phyloP scores from a whole-genome alignment of 2,113 vertebrate genomes.

The Lathamus discolor region DNA sequence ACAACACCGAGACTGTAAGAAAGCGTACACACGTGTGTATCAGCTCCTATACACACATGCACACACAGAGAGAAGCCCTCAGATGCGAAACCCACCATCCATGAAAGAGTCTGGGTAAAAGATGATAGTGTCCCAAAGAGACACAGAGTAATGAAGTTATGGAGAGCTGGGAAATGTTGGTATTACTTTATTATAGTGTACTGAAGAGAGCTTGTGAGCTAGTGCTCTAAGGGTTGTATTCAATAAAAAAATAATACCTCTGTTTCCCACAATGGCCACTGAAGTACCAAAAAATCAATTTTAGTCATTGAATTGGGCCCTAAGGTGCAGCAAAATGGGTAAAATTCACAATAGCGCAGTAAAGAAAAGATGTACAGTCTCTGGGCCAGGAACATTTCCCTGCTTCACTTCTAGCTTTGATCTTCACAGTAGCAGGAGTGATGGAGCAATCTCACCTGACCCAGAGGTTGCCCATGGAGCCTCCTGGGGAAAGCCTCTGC shows the following conservation, averaged over 20 bases:
- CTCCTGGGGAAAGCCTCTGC: background rate
- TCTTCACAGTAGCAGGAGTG: background rate
- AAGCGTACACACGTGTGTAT: fast-evolving
- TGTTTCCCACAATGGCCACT: conserved; percentile 50
- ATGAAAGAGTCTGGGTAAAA: background rate
- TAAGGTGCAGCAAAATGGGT: conserved; percentile 59
- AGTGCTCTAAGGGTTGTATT: conserved; percentile 39
- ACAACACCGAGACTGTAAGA: background rate
- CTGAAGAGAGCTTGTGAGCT: conserved; percentile 41
- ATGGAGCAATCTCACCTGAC: background rate
- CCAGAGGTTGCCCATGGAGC: background rate
- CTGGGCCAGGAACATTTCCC: background rate
- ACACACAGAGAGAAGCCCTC: background rate
- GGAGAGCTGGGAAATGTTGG: conserved; percentile 57
- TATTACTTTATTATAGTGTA: conserved; percentile 58
- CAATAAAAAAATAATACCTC: conserved; percentile 64
- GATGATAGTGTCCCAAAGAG: conserved; percentile 21
- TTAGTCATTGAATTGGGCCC: conserved; percentile 65
- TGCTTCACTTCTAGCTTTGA: background rate
- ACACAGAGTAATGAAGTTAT: conserved; percentile 36
- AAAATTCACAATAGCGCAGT: conserved; percentile 19
- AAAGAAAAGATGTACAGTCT: background rate
- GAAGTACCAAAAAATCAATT: conserved; percentile 73
- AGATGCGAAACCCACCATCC: background rate
- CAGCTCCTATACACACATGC: background rate